A percentile compares a stretch with the other conserved stretches of the same genome.
Conservation (phyloP, 2,113 vertebrate species). For the Xyrauchen texanus region DNA sequence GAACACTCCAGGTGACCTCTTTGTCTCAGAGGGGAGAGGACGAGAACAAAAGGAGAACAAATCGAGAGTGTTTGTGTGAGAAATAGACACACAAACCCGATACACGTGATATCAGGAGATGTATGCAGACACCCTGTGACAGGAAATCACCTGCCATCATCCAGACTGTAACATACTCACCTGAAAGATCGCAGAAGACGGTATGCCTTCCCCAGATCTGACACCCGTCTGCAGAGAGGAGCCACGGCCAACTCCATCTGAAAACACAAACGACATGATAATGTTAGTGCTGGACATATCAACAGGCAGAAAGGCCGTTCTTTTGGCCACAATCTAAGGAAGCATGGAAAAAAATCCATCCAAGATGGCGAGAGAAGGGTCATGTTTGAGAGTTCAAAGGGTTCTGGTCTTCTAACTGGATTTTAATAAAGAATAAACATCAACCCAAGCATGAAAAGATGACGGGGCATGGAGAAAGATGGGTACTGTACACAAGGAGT, state of each 20-base stretch:
- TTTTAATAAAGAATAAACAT: neutral
- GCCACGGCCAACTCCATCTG: constrained; percentile 97
- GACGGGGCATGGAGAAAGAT: neutral
- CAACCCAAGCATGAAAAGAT: neutral
- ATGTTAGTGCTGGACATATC: neutral
- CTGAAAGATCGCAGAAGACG: constrained; percentile 93
- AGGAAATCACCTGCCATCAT: neutral
- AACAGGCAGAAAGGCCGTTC: neutral
- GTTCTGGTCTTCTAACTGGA: neutral
- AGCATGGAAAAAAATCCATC: neutral
- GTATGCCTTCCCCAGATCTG: constrained; percentile 92
- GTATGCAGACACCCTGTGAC: neutral
- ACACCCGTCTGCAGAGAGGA: constrained; percentile 90
- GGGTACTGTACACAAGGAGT: too few species aligned
- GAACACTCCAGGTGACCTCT: neutral
- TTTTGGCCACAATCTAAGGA: too few species aligned
- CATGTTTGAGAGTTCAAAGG: neutral
- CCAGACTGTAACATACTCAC: constrained; percentile 66
- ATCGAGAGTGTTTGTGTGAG: neutral
- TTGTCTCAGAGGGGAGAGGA: constrained; percentile 13
- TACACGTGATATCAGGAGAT: neutral
- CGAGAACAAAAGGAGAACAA: neutral
- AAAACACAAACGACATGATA: constrained; percentile 45
- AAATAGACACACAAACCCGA: neutral
- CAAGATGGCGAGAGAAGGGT: neutral